phyloP scores from a whole-genome alignment of 2,888 invertebrate genomes.

The Drosophila trichaetosa region DNA sequence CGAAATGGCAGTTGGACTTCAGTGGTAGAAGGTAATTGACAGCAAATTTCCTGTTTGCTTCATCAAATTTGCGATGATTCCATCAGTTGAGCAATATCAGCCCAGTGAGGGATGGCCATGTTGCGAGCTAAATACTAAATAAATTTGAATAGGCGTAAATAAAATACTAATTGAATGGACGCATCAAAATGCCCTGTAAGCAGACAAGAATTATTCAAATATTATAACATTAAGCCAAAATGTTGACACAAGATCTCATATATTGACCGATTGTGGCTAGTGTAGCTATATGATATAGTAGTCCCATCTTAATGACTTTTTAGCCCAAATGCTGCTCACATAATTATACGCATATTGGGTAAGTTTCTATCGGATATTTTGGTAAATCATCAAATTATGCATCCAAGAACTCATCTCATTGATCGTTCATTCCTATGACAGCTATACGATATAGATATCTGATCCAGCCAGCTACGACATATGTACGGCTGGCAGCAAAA shows the following conservation, averaged over 20 bases:
- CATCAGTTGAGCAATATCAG: not conserved
- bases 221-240: too few species aligned
- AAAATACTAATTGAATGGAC: not conserved
- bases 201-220: not conserved
- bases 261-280: not conserved
- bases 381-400: too few species aligned
- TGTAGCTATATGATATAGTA: not conserved
- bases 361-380: too few species aligned
- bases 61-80: slow-evolving; percentile 15
- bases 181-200: not conserved
- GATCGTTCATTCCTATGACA: too few species aligned
- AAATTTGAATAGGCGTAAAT: slow-evolving; percentile 3
- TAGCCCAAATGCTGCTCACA: too few species aligned
- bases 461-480: not conserved
- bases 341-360: too few species aligned
- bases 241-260: not conserved
- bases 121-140: slow-evolving; percentile 4
- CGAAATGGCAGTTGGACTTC: slow-evolving; percentile 48
- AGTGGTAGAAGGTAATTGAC: slow-evolving; percentile 32
- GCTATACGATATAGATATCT: not conserved
- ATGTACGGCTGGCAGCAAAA: not conserved
- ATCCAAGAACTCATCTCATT: too few species aligned
- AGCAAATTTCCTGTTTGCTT: slow-evolving; percentile 44
- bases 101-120: not conserved
- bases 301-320: not conserved